Conservation (phyloP, 2,888 invertebrate genomes). For the Cabera pusaria region DNA sequence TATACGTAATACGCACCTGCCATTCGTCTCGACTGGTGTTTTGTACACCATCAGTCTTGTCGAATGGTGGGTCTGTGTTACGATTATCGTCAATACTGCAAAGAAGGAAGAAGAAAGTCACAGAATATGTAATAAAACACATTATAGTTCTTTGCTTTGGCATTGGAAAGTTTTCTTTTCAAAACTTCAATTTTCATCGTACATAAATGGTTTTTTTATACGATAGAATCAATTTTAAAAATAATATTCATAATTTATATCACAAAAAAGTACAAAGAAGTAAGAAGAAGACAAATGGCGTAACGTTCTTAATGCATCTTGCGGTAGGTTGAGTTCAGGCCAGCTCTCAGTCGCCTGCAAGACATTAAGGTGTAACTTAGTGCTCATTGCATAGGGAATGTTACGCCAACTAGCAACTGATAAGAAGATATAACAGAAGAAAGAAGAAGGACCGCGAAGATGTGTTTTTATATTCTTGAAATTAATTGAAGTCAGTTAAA, state of each 20-base stretch:
- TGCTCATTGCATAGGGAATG: constrained; percentile 45
- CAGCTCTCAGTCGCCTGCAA: constrained; percentile 37
- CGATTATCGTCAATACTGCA: constrained; percentile 31
- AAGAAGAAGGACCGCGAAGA: constrained; percentile 18
- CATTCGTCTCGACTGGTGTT: constrained; percentile 69
- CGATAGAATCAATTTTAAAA: too few relatives aligned
- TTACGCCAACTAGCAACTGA: constrained; percentile 34
- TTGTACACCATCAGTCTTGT: constrained; percentile 69
- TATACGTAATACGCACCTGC: constrained; percentile 46
- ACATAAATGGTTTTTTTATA: too few relatives aligned
- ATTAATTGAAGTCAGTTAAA: too few relatives aligned
- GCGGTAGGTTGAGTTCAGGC: constrained; percentile 45
- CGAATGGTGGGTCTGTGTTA: constrained; percentile 76
- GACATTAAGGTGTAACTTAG: constrained; percentile 48
- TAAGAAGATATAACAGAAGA: constrained; percentile 31
- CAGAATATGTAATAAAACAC: too few relatives aligned
- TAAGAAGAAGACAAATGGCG: constrained; percentile 38
- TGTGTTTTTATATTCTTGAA: too few relatives aligned
- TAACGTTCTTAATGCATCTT: constrained; percentile 74
- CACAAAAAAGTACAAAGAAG: constrained; percentile 5
- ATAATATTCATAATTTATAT: too few relatives aligned
- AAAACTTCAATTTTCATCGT: too few relatives aligned
- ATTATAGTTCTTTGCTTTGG: too few relatives aligned
- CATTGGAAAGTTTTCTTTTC: too few relatives aligned
- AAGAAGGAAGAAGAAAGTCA: constrained; percentile 22